phyloP scores from a whole-genome alignment of 2,888 invertebrate genomes.

The Corbicula japonica region DNA sequence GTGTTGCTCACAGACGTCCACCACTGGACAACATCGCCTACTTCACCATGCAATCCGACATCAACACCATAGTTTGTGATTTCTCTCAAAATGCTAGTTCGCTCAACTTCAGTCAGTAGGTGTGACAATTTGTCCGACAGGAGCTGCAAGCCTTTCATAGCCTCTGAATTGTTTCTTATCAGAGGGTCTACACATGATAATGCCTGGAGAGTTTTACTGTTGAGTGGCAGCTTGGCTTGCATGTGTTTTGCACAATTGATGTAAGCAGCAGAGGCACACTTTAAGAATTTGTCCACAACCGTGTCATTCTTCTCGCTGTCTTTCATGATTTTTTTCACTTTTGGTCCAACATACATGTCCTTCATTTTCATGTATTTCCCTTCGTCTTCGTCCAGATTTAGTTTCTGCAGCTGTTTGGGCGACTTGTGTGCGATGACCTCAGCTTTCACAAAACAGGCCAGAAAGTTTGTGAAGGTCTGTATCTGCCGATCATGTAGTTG shows the following conservation, averaged over 20 bases:
- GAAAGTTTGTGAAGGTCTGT: background rate
- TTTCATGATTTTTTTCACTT: background rate
- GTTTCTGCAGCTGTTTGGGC: background rate
- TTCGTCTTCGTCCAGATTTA: conserved; percentile 2
- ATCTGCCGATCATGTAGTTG: background rate
- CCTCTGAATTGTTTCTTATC: background rate
- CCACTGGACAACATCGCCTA: conserved; percentile 4
- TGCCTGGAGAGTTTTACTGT: background rate
- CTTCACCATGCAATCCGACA: background rate
- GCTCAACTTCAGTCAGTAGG: background rate
- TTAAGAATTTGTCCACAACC: background rate
- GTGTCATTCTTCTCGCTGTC: background rate
- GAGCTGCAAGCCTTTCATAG: background rate
- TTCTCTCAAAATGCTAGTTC: background rate
- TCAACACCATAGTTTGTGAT: background rate
- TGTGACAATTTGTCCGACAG: background rate
- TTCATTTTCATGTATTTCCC: background rate
- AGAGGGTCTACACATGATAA: background rate
- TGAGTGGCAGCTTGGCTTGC: background rate
- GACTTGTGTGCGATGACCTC: background rate
- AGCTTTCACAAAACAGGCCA: conserved; percentile 8
- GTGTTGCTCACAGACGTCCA: background rate
- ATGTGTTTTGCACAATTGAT: background rate
- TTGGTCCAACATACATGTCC: background rate
- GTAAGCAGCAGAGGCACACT: background rate